Evolutionary conservation across 2,888 invertebrate species (phyloP).

Genomic region (Helleia helle): DNA sequence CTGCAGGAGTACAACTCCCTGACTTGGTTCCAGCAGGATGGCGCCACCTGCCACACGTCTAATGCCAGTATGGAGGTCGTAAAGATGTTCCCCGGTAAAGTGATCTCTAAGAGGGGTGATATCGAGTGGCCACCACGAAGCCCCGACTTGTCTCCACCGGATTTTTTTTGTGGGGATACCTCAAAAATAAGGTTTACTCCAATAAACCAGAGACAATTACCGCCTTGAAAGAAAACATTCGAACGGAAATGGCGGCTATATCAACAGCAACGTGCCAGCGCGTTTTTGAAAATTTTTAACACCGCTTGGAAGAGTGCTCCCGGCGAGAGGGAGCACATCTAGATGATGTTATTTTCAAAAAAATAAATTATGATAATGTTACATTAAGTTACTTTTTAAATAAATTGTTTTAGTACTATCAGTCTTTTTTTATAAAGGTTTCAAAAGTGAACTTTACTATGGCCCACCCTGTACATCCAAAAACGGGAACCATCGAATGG

Average conservation of each 20-base stretch:
- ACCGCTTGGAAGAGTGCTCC: too few species aligned
- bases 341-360: too few species aligned
- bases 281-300: too few species aligned
- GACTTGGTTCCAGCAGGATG: not conserved
- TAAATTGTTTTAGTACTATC: not conserved
- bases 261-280: not conserved
- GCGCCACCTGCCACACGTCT: slow-evolving; percentile 1
- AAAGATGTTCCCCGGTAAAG: too few species aligned
- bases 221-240: slow-evolving; percentile 1
- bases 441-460: not conserved
- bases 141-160: too few species aligned
- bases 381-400: not conserved
- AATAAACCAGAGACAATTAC: not conserved
- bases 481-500: too few species aligned
- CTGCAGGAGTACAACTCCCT: slow-evolving; percentile 2
- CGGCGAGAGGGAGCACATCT: too few species aligned
- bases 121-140: too few species aligned
- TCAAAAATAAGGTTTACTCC: not conserved
- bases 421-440: not conserved
- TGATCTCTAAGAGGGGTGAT: too few species aligned
- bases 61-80: too few species aligned
- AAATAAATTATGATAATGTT: too few species aligned
- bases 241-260: slow-evolving; percentile 1
- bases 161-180: slow-evolving; percentile 1
- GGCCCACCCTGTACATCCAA: not conserved